These are phyloP conservation scores for Actinostola sp. DNA, from an alignment of 92 coral and sea anemone species.

Conservation along the genomic window DNA sequence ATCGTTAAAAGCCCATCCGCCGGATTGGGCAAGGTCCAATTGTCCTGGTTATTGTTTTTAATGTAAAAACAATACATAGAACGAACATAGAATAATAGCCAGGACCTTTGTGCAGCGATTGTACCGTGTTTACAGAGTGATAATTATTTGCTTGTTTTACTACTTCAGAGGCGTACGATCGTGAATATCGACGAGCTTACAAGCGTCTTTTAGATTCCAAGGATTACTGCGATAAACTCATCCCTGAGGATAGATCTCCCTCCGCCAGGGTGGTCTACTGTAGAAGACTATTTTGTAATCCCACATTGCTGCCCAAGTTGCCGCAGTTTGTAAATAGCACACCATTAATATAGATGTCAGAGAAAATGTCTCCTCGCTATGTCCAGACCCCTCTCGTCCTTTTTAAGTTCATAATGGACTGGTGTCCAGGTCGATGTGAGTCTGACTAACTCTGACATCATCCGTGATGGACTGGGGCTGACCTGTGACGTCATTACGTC, in stretches of 20 bases:
- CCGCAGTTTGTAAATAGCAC: constrained; percentile 69
- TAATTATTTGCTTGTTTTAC: not conserved
- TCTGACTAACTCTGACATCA: not conserved
- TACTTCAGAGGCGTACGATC: constrained; percentile 86
- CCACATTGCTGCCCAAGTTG: constrained; percentile 87
- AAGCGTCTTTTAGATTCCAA: constrained; percentile 64
- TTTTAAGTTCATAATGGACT: not conserved
- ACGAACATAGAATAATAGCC: not conserved
- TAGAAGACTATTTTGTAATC: constrained; percentile 80
- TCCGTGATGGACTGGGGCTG: not conserved
- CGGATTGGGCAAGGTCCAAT: too few species aligned
- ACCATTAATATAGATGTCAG: constrained; percentile 1
- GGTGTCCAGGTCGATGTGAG: not conserved
- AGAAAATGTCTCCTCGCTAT: not conserved
- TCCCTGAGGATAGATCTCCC: constrained; percentile 77
- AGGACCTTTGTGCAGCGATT: not conserved
- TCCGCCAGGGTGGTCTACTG: constrained; percentile 73
- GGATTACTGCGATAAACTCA: constrained; percentile 61
- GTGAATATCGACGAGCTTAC: constrained; percentile 87
- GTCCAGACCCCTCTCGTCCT: not conserved
- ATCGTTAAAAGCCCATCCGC: too few species aligned
- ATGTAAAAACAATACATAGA: too few species aligned
- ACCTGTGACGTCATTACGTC: too few species aligned
- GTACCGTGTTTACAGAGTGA: not conserved
- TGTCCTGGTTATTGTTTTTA: too few species aligned